phyloP scores from a whole-genome alignment of 2,797 vertebrate genomes.

The Thamnophis elegans region DNA sequence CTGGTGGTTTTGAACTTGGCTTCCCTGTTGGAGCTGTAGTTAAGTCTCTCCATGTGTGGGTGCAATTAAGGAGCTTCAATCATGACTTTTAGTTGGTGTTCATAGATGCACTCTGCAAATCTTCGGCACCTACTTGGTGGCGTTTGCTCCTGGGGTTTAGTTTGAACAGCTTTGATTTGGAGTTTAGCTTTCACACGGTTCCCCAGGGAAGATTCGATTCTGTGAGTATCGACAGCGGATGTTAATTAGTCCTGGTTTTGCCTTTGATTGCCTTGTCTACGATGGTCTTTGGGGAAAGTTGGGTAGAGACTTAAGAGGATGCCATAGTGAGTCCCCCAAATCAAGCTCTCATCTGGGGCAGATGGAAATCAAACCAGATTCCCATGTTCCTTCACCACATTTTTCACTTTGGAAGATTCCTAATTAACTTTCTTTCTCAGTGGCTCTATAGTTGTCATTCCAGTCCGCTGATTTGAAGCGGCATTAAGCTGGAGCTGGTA shows the following conservation, averaged over 20 bases:
- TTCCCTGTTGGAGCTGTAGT: not conserved
- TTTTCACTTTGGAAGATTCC: not conserved
- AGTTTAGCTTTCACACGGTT: not conserved
- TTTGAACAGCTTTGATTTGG: not conserved
- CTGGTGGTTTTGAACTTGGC: not conserved
- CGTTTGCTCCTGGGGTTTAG: not conserved
- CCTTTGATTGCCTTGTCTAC: not conserved
- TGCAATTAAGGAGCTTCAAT: not conserved
- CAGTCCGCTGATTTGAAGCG: not conserved
- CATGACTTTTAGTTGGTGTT: not conserved
- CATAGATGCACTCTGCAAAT: not conserved
- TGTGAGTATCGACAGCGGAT: not conserved
- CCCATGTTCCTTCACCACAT: not conserved
- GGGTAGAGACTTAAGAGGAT: not conserved
- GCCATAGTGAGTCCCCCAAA: no score
- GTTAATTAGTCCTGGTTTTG: not conserved
- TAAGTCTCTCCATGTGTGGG: not conserved
- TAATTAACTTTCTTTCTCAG: not conserved
- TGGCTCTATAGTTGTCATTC: not conserved
- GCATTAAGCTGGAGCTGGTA: not conserved
- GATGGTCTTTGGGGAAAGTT: not conserved
- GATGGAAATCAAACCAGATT: not conserved
- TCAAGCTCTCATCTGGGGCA: not conserved
- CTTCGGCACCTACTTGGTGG: not conserved
- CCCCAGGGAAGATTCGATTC: not conserved